Evolutionary conservation across 2,797 vertebrate genomes (phyloP).

Genomic region (Hoplostethus atlanticus): DNA sequence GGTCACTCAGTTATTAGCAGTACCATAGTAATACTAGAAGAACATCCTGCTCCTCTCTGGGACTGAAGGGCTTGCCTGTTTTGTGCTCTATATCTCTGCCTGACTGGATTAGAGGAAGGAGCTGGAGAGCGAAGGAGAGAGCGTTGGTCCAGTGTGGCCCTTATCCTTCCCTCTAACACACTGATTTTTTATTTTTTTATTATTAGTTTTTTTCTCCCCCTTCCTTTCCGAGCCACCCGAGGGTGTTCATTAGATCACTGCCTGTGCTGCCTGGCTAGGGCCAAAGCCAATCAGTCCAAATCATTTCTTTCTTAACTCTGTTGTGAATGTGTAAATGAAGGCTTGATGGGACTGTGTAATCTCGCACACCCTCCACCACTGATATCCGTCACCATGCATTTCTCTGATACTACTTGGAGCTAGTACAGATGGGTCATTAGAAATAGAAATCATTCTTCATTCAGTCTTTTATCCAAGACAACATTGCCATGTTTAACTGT

Average conservation of each 20-base stretch:
- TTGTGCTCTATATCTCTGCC: constrained; percentile 34
- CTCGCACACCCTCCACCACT: constrained; percentile 25
- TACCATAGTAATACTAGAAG: constrained; percentile 32
- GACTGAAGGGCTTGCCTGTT: constrained; percentile 28
- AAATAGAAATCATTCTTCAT: not conserved
- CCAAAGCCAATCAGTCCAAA: constrained; percentile 49
- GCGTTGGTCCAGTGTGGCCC: constrained; percentile 16
- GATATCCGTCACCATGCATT: constrained; percentile 15
- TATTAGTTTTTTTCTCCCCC: too few relatives aligned
- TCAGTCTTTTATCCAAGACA: constrained; percentile 10
- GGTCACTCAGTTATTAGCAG: constrained; percentile 24
- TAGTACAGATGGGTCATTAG: constrained; percentile 6
- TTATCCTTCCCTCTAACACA: constrained; percentile 24
- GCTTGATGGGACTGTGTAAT: constrained; percentile 50
- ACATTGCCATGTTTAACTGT: constrained; percentile 37
- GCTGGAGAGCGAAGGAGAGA: constrained; percentile 1
- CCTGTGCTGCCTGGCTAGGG: constrained; percentile 34
- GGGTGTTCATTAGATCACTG: constrained; percentile 32
- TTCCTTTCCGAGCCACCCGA: constrained; percentile 46
- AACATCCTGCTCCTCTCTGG: constrained; percentile 31
- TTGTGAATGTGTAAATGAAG: constrained; percentile 51
- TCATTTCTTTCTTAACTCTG: constrained; percentile 36
- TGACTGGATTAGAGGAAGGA: constrained; percentile 39
- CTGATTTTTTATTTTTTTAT: too few relatives aligned
- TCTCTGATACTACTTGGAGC: constrained; percentile 32